phyloP scores from a whole-genome alignment of 2,888 invertebrate genomes.

The Drosophila meridiana region DNA sequence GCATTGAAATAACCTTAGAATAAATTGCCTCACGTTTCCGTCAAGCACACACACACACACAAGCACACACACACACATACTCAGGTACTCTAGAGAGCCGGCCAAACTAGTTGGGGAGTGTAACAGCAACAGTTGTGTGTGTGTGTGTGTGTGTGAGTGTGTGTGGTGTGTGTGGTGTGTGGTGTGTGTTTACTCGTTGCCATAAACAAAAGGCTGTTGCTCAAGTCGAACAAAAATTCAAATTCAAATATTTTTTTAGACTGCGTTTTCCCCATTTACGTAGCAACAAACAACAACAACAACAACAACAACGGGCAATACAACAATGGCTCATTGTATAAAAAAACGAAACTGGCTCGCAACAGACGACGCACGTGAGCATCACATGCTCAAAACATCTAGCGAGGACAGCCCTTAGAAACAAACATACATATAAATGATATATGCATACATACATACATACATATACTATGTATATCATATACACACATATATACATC shows the following conservation, averaged over 20 bases:
- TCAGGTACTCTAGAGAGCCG: constrained; percentile 9
- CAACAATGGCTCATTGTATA: constrained; percentile 62
- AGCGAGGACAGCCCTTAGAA: constrained; percentile 63
- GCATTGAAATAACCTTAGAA: constrained; percentile 74
- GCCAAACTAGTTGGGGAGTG: constrained; percentile 59
- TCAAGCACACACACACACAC: constrained; percentile 40
- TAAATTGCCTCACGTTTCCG: constrained; percentile 80
- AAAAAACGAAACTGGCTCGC: constrained; percentile 49
- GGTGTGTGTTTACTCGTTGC: constrained; percentile 32
- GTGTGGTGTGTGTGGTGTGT: constrained; percentile 29
- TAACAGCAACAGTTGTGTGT: not conserved
- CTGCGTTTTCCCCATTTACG: constrained; percentile 50
- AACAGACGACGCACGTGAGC: constrained; percentile 65
- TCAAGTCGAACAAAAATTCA: constrained; percentile 71
- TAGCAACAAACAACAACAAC: constrained; percentile 17
- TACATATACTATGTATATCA: not conserved
- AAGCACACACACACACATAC: constrained; percentile 27
- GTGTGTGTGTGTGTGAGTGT: constrained; percentile 8
- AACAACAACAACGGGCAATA: constrained; percentile 15
- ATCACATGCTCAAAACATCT: constrained; percentile 66
- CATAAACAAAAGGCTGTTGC: constrained; percentile 74
- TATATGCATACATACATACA: not conserved
- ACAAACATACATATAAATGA: constrained; percentile 8
- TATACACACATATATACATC: not conserved
- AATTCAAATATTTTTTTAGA: constrained; percentile 56